phyloP scores from a whole-genome alignment of 2,888 invertebrate species.

The Sinodicranocentrus sp. region DNA sequence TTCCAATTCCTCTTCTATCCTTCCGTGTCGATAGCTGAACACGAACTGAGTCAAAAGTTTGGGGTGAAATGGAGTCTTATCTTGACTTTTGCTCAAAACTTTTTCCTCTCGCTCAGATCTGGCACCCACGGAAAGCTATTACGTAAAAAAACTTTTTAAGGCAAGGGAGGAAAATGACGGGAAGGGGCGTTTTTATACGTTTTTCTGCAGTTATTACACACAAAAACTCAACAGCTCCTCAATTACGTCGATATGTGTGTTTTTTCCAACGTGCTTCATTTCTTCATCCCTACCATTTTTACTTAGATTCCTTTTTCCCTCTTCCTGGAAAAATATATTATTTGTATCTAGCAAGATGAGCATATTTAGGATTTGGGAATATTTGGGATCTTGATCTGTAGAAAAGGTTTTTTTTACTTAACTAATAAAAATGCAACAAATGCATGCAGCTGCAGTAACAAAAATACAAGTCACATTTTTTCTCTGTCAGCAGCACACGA shows the following conservation, averaged over 20 bases:
- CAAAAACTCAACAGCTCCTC: slow-evolving; percentile 39
- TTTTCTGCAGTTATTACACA: slow-evolving; percentile 7
- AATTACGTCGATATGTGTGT: slow-evolving; percentile 33
- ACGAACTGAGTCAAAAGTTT: slow-evolving; percentile 43
- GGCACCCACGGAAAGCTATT: background rate
- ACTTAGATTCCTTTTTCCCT: slow-evolving; percentile 5
- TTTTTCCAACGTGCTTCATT: background rate
- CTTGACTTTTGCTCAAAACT: background rate
- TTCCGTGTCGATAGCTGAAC: slow-evolving; percentile 7
- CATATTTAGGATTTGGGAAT: background rate
- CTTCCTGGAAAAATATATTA: slow-evolving; percentile 8
- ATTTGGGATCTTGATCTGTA: no score
- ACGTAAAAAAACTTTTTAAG: background rate
- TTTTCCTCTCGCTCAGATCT: background rate
- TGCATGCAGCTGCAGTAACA: slow-evolving; percentile 5
- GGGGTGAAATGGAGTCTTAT: slow-evolving; percentile 49
- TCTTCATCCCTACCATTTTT: slow-evolving; percentile 6
- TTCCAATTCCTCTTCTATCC: background rate
- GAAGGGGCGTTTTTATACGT: slow-evolving; percentile 46
- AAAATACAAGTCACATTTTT: background rate
- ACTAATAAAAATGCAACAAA: slow-evolving; percentile 15
- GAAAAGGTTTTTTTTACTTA: background rate
- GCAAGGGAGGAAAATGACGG: background rate
- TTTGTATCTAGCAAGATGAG: background rate
- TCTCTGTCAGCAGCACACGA: background rate